These are phyloP conservation scores for mouse (Mus musculus) DNA, from an alignment of 2,113 vertebrate species.

Conservation along the genomic window GRCm39 chr5:106555501-106556000, in stretches of 20 bases:
- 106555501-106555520: neutral
- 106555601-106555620: neutral
- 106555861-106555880: neutral
- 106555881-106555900: neutral
- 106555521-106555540: neutral
- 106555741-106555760: no score
- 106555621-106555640: no score
- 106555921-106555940: neutral
- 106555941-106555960: neutral
- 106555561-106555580: conserved; percentile 22
- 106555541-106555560: conserved; percentile 5
- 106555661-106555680: no score
- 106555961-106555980: neutral
- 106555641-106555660: no score
- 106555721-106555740: no score
- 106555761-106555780: no score
- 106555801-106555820: no score
- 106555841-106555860: neutral
- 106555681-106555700: no score
- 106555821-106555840: neutral
- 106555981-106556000: neutral
- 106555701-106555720: no score
- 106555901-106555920: neutral
- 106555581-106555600: conserved; percentile 2
- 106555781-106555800: neutral